Conservation (phyloP, 1,140 invertebrate species). For the Zeugodacus cucurbitae region DNA sequence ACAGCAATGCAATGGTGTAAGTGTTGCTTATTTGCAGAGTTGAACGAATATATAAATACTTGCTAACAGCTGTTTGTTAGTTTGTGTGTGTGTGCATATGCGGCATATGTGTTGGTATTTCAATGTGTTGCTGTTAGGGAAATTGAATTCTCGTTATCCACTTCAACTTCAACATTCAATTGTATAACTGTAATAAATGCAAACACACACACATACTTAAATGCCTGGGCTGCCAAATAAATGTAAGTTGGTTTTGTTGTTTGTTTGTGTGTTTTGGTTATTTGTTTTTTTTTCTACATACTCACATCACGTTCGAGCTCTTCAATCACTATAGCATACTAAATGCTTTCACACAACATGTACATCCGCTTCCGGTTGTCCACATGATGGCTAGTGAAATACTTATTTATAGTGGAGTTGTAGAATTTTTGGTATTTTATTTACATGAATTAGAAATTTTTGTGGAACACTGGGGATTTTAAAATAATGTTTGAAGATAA, state of each 20-base stretch:
- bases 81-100: neutral
- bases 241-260: neutral
- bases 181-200: neutral
- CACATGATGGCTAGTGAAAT: neutral
- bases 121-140: neutral
- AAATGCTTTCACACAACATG: neutral
- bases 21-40: neutral
- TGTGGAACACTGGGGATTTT: neutral
- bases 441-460: neutral
- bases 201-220: neutral
- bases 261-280: neutral
- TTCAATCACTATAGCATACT: neutral
- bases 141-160: slow-evolving; percentile 32
- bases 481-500: neutral
- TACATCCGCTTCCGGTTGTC: neutral
- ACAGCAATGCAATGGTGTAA: too few species aligned
- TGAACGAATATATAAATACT: neutral
- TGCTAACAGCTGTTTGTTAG: neutral
- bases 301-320: neutral
- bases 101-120: neutral
- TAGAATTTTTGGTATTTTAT: too few species aligned
- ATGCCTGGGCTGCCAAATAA: neutral
- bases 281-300: neutral
- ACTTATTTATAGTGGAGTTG: too few species aligned
- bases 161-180: neutral